These are phyloP conservation scores for Eleginops maclovinus DNA, from an alignment of 2,113 vertebrate species.

Conservation along the genomic window DNA sequence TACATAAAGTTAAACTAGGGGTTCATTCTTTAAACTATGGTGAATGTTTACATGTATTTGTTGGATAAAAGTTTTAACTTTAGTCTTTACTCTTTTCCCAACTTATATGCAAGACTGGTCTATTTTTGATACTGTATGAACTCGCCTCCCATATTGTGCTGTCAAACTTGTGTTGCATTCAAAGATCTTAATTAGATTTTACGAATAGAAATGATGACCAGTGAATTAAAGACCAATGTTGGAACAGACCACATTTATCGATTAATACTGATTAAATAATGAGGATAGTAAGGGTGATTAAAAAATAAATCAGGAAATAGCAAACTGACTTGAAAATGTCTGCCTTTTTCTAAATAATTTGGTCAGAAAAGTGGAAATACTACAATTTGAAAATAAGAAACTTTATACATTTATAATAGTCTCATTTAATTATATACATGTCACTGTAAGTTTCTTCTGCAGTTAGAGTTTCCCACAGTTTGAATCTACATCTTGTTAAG, in stretches of 20 bases:
- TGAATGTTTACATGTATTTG: no score
- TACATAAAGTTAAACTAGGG: neutral
- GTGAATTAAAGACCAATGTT: neutral
- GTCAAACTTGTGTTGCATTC: neutral
- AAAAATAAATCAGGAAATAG: neutral
- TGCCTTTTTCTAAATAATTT: slow-evolving; percentile 1
- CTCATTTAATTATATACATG: no score
- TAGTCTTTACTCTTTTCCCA: no score
- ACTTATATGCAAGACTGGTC: no score
- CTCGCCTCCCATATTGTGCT: neutral
- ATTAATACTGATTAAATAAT: neutral
- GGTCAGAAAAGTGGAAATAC: neutral
- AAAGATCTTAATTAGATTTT: neutral
- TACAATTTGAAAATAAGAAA: neutral
- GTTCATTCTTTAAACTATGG: neutral
- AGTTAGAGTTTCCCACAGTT: no score
- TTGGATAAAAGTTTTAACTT: no score
- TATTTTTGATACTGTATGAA: no score
- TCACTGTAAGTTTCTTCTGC: no score
- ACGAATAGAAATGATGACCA: neutral
- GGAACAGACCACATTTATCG: neutral
- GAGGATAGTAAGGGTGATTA: neutral
- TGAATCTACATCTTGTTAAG: no score
- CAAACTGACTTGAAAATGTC: slow-evolving; percentile 1
- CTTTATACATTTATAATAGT: no score